Evolutionary conservation across 2,888 invertebrate species (phyloP).

Genomic region (Clostera curtula): DNA sequence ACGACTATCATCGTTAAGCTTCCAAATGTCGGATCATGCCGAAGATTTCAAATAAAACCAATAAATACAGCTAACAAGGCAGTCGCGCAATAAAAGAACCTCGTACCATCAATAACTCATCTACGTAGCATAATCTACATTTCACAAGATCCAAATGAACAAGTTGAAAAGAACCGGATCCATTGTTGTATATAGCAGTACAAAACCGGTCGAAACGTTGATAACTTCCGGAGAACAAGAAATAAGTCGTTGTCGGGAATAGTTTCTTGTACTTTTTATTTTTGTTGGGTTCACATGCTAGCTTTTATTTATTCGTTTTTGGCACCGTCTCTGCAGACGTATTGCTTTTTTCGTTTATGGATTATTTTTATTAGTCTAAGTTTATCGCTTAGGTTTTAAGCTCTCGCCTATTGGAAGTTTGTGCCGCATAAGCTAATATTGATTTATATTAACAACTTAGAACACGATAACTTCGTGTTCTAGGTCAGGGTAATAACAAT

Average conservation of each 20-base stretch:
- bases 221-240: conserved; percentile 59
- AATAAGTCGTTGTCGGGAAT: conserved; percentile 51
- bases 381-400: conserved; percentile 26
- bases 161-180: conserved; percentile 27
- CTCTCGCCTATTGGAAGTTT: conserved; percentile 6
- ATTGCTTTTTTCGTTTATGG: conserved; percentile 36
- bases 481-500: too few relatives aligned
- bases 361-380: conserved; percentile 41
- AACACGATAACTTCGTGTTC: too few relatives aligned
- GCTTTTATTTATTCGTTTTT: conserved; percentile 47
- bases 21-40: too few relatives aligned
- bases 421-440: neutral
- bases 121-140: conserved; percentile 23
- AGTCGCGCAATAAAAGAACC: conserved; percentile 17
- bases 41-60: too few relatives aligned
- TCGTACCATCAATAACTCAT: conserved; percentile 16
- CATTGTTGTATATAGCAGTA: conserved; percentile 30
- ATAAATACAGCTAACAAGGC: conserved; percentile 14
- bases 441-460: too few relatives aligned
- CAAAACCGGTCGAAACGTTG: conserved; percentile 58
- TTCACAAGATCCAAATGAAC: conserved; percentile 27
- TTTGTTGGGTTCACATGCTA: conserved; percentile 44
- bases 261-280: conserved; percentile 45
- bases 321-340: conserved; percentile 35
- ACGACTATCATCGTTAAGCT: neutral